Evolutionary conservation across 2,113 vertebrate species (phyloP).

Genomic region (Varanus komodoensis): DNA sequence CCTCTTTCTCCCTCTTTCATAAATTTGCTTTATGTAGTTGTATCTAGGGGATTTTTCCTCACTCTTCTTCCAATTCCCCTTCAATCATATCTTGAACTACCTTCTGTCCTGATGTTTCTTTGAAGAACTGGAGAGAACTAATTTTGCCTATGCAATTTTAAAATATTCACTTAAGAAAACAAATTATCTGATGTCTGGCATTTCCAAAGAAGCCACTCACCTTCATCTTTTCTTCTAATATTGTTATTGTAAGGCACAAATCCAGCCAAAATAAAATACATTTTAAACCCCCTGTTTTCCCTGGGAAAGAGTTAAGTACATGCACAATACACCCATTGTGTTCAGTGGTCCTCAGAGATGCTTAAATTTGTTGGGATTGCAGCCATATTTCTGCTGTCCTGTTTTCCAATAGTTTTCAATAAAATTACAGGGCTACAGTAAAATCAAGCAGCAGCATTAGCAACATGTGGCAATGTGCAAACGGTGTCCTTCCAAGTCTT

Average conservation of each 20-base stretch:
- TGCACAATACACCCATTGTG: neutral
- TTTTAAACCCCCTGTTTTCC: neutral
- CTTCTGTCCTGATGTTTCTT: neutral
- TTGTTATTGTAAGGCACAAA: neutral
- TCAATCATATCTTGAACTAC: neutral
- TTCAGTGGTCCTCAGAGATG: neutral
- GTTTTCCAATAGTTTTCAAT: neutral
- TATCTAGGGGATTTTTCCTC: neutral
- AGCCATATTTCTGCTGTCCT: neutral
- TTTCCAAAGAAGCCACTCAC: neutral
- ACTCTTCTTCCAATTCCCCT: neutral
- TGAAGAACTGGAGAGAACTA: conserved; percentile 28
- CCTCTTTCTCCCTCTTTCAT: neutral
- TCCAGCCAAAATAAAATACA: neutral
- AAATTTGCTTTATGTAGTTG: neutral
- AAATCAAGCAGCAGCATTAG: neutral
- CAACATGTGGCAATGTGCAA: neutral
- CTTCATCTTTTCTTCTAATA: neutral
- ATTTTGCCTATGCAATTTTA: conserved; percentile 34
- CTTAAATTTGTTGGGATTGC: neutral
- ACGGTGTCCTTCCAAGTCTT: no score
- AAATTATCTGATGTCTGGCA: conserved; percentile 16
- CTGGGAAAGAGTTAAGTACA: neutral
- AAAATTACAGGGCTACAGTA: neutral
- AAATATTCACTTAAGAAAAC: conserved; percentile 49